Conservation (phyloP, 2,888 invertebrate genomes). For the Lamellibrachia satsuma region DNA sequence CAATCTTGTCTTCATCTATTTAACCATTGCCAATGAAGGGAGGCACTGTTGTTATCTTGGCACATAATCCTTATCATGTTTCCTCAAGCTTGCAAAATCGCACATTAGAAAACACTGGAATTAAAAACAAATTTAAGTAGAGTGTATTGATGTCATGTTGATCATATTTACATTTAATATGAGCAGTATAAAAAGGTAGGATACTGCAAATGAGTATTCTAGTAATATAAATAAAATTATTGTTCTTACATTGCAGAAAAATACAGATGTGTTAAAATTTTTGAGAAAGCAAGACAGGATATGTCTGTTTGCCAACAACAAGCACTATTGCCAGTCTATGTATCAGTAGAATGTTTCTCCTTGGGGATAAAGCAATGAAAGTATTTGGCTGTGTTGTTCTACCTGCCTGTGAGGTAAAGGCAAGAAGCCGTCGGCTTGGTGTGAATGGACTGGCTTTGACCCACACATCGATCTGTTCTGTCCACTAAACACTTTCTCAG, state of each 20-base stretch:
- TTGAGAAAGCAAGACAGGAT: too few relatives aligned
- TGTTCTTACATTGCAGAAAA: too few relatives aligned
- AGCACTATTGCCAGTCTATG: too few relatives aligned
- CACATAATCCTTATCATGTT: not conserved
- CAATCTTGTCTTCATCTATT: not conserved
- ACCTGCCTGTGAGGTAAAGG: not conserved
- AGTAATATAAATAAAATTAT: too few relatives aligned
- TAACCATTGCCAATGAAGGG: conserved; percentile 7
- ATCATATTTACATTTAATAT: too few relatives aligned
- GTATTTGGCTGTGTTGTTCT: too few relatives aligned
- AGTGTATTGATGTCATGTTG: not conserved
- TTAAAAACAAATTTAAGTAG: not conserved
- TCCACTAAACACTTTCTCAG: not conserved
- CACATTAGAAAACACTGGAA: not conserved
- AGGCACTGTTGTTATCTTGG: not conserved
- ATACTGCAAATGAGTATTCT: too few relatives aligned
- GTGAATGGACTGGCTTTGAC: not conserved
- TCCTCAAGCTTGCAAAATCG: not conserved
- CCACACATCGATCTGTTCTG: not conserved
- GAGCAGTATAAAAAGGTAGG: too few relatives aligned
- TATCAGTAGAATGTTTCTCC: too few relatives aligned
- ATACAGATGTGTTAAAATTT: too few relatives aligned
- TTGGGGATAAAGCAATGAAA: too few relatives aligned
- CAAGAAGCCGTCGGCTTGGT: not conserved
- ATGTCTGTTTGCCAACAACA: too few relatives aligned